Percentiles rank a stretch among this genome's conserved stretches.
Conservation (phyloP, 2,888 invertebrate genomes). For the Macropis europaea region DNA sequence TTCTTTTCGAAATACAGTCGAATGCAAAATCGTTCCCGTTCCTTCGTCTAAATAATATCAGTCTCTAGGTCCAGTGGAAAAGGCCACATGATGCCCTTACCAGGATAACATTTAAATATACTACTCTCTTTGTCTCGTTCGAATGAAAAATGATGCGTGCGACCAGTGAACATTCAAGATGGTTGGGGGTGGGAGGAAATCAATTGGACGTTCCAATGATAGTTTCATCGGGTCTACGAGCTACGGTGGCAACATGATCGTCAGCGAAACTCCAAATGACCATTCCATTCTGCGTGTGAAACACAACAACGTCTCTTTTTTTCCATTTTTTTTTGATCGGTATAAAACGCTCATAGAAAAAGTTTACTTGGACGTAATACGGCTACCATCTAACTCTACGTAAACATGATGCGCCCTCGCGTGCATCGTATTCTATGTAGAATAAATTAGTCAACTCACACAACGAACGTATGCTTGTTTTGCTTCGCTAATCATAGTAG, state of each 20-base stretch:
- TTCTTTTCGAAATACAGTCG: conserved; percentile 15
- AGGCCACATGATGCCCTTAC: conserved; percentile 62
- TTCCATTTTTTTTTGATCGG: too few species aligned
- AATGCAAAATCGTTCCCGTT: conserved; percentile 29
- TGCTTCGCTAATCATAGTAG: conserved; percentile 42
- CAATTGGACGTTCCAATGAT: conserved; percentile 6
- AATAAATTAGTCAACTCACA: conserved; percentile 53
- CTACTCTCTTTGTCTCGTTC: conserved; percentile 37
- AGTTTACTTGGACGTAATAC: conserved; percentile 68
- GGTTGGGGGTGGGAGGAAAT: too few species aligned
- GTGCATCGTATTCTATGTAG: conserved; percentile 40
- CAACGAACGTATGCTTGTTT: conserved; percentile 45
- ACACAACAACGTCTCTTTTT: conserved; percentile 65
- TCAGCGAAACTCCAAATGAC: conserved; percentile 50
- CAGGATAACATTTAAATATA: conserved; percentile 60
- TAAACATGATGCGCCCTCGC: conserved; percentile 57
- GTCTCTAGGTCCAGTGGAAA: conserved; percentile 60
- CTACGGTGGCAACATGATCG: conserved; percentile 59
- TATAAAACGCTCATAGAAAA: conserved; percentile 76
- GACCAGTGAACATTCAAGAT: conserved; percentile 18
- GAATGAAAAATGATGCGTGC: conserved; percentile 46
- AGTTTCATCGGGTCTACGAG: conserved; percentile 35
- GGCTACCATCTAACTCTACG: conserved; percentile 58
- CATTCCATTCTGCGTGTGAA: conserved; percentile 49
- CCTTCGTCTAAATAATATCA: conserved; percentile 58